These are phyloP conservation scores for Charanyca ferruginea DNA, from an alignment of 2,888 invertebrate genomes.

Conservation along the genomic window DNA sequence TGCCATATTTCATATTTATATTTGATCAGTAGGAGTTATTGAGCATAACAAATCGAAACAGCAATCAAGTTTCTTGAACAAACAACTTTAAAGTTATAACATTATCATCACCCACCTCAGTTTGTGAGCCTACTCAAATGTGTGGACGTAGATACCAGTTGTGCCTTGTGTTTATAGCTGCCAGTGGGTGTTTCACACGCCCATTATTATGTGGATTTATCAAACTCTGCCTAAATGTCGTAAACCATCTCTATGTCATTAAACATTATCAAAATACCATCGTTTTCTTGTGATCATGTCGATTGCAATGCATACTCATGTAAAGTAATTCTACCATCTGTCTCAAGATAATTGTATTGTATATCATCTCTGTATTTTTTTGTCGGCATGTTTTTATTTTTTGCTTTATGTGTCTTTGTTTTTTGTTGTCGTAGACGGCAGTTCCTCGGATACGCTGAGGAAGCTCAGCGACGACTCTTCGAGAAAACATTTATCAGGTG, in stretches of 20 bases:
- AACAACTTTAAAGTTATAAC: slow-evolving; percentile 68
- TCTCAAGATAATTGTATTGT: slow-evolving; percentile 68
- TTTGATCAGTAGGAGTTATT: slow-evolving; percentile 36
- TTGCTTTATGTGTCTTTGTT: slow-evolving; percentile 88
- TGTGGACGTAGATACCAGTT: slow-evolving; percentile 71
- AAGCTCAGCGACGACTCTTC: slow-evolving; percentile 90
- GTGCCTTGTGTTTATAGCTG: slow-evolving; percentile 69
- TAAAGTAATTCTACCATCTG: slow-evolving; percentile 65
- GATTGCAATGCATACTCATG: slow-evolving; percentile 63
- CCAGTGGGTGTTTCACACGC: slow-evolving; percentile 74
- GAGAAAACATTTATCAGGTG: slow-evolving; percentile 90
- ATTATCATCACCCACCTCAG: slow-evolving; percentile 74
- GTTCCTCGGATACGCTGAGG: slow-evolving; percentile 86
- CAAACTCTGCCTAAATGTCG: slow-evolving; percentile 75
- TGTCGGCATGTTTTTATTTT: slow-evolving; percentile 84
- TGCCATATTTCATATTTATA: slow-evolving; percentile 8
- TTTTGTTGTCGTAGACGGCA: slow-evolving; percentile 90
- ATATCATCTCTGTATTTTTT: slow-evolving; percentile 70
- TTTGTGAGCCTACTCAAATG: slow-evolving; percentile 77
- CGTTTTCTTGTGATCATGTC: slow-evolving; percentile 60
- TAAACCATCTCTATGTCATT: slow-evolving; percentile 66
- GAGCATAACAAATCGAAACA: slow-evolving; percentile 59
- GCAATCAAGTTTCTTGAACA: slow-evolving; percentile 62
- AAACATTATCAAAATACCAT: slow-evolving; percentile 64
- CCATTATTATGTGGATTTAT: slow-evolving; percentile 68